Percentiles rank a stretch among this genome's conserved stretches.
These are phyloP conservation scores for Limulus polyphemus DNA, from an alignment of 2,888 invertebrate species.

Conservation along the genomic window DNA sequence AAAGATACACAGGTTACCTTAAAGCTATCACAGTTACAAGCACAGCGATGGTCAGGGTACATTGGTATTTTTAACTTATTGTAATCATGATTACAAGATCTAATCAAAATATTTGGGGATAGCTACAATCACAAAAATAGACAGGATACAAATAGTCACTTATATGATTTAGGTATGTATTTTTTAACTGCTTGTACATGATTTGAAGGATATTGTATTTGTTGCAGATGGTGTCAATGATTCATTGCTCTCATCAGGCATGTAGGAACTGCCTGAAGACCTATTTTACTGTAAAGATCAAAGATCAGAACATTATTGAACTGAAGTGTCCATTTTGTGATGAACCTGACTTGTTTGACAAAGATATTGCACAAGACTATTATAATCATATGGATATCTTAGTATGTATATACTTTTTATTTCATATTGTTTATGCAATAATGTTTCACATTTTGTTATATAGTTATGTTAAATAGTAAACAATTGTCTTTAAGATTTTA, in stretches of 20 bases:
- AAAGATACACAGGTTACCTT: neutral
- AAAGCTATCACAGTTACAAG: no score
- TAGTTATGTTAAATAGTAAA: no score
- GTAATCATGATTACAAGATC: no score
- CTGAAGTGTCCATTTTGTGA: conserved; percentile 87
- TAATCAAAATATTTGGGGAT: no score
- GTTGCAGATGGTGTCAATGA: conserved; percentile 71
- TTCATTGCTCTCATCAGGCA: conserved; percentile 74
- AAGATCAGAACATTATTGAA: conserved; percentile 76
- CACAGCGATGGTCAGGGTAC: no score
- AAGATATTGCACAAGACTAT: conserved; percentile 25
- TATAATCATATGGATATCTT: conserved; percentile 44
- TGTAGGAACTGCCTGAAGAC: conserved; percentile 78
- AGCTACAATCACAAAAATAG: no score
- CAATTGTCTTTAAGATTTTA: no score
- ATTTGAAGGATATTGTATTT: conserved; percentile 39
- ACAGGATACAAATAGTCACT: neutral
- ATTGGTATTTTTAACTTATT: neutral
- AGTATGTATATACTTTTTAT: conserved; percentile 27
- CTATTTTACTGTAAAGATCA: conserved; percentile 79
- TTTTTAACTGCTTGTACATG: neutral
- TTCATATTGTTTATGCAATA: neutral
- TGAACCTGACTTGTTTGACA: conserved; percentile 53
- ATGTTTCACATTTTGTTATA: no score
- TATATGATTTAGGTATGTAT: neutral